Evolutionary conservation across 1,140 invertebrate genomes (phyloP).

Genomic region (Oedothorax gibbosus): DNA sequence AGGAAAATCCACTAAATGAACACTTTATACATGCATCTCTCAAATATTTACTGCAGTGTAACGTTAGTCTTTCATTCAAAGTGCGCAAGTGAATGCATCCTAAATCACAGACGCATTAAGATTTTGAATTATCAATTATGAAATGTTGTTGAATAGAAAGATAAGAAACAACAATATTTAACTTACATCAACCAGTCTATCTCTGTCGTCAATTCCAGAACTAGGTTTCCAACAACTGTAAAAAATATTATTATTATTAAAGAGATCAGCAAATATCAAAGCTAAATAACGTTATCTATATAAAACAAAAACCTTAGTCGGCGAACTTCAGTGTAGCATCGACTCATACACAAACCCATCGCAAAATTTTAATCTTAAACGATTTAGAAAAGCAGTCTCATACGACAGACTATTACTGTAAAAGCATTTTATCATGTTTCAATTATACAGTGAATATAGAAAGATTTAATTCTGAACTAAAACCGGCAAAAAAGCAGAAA

Average conservation of each 20-base stretch:
- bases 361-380: background rate
- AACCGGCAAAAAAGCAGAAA: no score
- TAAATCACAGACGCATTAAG: no score
- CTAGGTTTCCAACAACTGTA: constrained; percentile 38
- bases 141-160: background rate
- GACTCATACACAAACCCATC: constrained; percentile 48
- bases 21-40: no score
- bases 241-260: background rate
- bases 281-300: background rate
- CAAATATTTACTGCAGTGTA: no score
- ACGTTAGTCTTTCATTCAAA: no score
- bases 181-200: constrained; percentile 45
- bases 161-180: background rate
- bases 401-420: background rate
- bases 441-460: no score
- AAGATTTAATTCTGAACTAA: no score
- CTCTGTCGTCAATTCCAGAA: constrained; percentile 40
- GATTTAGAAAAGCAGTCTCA: background rate
- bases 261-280: background rate
- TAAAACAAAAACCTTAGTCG: constrained; percentile 17
- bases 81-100: no score
- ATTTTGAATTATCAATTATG: background rate
- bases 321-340: constrained; percentile 40
- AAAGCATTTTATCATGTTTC: no score
- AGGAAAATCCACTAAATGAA: no score